Evolutionary conservation across 2,797 vertebrate species (phyloP), one percentile per base, ranked within the genome.

Genomic region (Eospalax fontanierii): DNA sequence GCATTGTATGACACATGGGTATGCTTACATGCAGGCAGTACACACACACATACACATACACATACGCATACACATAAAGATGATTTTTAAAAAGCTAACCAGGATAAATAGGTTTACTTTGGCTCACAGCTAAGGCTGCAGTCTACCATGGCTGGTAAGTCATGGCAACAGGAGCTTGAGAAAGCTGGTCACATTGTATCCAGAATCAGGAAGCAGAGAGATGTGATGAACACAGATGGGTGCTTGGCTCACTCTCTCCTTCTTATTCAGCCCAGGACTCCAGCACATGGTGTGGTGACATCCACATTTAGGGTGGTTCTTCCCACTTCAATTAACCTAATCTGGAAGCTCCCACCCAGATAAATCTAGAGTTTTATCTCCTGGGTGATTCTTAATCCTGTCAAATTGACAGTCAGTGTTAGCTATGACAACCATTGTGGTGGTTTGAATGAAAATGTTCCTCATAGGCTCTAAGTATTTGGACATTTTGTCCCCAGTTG

Each of bases 181-280:
- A 7, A 9, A 16, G 28, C 70, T 61, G 35, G 6, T 40, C 83
- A 59, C 68, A 22, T 33, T 4, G 68, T 24, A 57, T 22, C 24
- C 15, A 8, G 4, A 33, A 26, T 12, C 65, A 73, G 26, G 26
- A n/a, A 5, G 18, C 61, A 43, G 38, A 43, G 19, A 83, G n/a
- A n/a, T n/a, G 35, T 4, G 19, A 4, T 21, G 26, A 74, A 87
- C 4, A 4, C 12, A n/a, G n/a, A n/a, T n/a, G 0, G 4, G 18
- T 46, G 65, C 38, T 87, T 9, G 63, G 14, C 4, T 87, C 71
- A 24, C 18, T 21, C 16, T 87, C 71, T 87, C 71, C 68, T 46
- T 75, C n/a, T 61, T 43, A 10, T 28, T 33, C 28, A 74, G 26
- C 12, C 54, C 30, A 63, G 57, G 28, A 74, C 28, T 35, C 70